These are phyloP conservation scores for Gymnoscopelus microlampas DNA, from an alignment of 2,797 vertebrate species.

Conservation along the genomic window DNA sequence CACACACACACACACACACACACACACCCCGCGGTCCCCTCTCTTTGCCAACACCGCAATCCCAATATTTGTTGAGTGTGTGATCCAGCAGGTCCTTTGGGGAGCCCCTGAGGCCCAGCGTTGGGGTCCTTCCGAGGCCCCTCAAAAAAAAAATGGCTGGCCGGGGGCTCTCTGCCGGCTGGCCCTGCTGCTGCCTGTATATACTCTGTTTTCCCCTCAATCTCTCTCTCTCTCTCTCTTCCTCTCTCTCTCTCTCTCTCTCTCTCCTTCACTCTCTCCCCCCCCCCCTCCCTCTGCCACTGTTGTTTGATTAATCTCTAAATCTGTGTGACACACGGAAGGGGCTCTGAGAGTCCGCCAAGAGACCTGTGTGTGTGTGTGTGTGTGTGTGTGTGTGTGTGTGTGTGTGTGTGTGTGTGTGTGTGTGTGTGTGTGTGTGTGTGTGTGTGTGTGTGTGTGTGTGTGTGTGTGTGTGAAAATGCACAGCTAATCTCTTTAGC, in stretches of 20 bases:
- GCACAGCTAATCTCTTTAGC: constrained; percentile 72
- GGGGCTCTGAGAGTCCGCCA: constrained; percentile 54
- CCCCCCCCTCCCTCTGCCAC: constrained; percentile 49
- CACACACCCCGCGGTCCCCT: neutral
- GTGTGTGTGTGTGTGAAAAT: constrained; percentile 21
- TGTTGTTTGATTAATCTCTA: constrained; percentile 84
- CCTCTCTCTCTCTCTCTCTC: constrained; percentile 44
- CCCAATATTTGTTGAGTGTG: constrained; percentile 90
- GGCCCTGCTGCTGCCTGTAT: constrained; percentile 19
- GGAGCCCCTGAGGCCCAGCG: constrained; percentile 80
- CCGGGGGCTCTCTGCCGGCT: constrained; percentile 47
- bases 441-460: neutral
- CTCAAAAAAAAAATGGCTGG: constrained; percentile 65
- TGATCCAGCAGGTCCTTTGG: constrained; percentile 86
- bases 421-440: constrained; percentile 46
- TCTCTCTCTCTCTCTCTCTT: constrained; percentile 48
- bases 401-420: constrained; percentile 13
- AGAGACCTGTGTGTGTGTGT: constrained; percentile 30
- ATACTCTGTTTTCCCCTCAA: neutral
- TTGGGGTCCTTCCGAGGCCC: constrained; percentile 72
- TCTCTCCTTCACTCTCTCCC: constrained; percentile 35
- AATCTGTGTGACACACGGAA: constrained; percentile 81
- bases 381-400: constrained; percentile 18
- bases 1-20: constrained; percentile 13
- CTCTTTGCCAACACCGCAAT: constrained; percentile 84